These are phyloP conservation scores for Tangachromis dhanisi DNA, from an alignment of 2,113 vertebrate genomes.

Conservation along the genomic window DNA sequence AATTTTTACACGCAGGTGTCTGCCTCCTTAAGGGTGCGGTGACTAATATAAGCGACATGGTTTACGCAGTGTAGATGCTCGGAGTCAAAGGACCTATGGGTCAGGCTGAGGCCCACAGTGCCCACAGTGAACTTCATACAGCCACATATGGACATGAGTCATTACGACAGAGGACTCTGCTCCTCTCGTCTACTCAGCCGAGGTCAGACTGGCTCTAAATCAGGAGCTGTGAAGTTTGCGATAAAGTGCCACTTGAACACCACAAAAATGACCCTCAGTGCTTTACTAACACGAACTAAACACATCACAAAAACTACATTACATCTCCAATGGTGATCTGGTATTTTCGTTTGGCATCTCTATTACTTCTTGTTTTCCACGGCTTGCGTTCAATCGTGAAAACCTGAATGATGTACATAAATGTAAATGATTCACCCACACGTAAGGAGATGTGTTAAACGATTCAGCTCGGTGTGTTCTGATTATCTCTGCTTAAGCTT, in stretches of 20 bases:
- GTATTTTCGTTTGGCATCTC: background rate
- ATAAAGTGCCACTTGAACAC: constrained; percentile 8
- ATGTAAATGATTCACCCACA: background rate
- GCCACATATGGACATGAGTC: constrained; percentile 14
- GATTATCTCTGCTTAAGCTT: background rate
- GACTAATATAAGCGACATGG: background rate
- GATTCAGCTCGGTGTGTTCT: background rate
- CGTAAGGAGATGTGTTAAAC: background rate
- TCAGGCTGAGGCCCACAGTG: background rate
- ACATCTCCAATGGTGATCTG: background rate
- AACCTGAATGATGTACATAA: background rate
- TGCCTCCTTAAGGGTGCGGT: background rate
- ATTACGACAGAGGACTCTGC: background rate
- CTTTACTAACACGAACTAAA: background rate
- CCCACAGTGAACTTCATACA: background rate
- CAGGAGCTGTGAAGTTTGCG: constrained; percentile 22
- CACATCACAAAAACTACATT: background rate
- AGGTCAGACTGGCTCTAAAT: constrained; percentile 26
- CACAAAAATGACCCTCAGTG: background rate
- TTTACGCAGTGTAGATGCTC: background rate
- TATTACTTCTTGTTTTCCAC: background rate
- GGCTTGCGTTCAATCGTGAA: background rate
- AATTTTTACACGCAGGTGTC: background rate
- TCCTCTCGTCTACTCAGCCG: background rate
- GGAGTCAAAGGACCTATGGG: background rate